Evolutionary conservation across 2,113 vertebrate genomes (phyloP).

Genomic region (Sigmodon hispidus): DNA sequence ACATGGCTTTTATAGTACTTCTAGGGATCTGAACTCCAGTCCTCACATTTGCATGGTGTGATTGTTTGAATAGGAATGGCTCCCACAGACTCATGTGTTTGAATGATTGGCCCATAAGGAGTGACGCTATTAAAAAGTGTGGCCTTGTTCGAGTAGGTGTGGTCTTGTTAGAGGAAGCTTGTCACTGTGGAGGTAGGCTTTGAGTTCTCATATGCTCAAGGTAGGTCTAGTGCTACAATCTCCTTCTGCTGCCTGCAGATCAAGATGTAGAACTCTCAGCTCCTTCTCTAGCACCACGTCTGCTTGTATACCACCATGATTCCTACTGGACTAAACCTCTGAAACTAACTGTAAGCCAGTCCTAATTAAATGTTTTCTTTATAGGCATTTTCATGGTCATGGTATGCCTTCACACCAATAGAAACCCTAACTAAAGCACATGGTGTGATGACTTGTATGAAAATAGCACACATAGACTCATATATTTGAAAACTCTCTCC

Average conservation of each 20-base stretch:
- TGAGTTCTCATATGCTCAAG: neutral
- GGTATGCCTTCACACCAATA: neutral
- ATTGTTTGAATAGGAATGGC: neutral
- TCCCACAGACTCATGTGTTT: neutral
- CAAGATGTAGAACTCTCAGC: neutral
- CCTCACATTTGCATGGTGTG: neutral
- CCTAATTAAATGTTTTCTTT: neutral
- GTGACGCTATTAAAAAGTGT: neutral
- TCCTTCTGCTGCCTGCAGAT: neutral
- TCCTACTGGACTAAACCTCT: neutral
- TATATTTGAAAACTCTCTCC: neutral
- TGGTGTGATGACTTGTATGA: neutral
- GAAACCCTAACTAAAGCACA: neutral
- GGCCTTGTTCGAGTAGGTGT: neutral
- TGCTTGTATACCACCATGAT: neutral
- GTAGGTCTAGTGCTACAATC: neutral
- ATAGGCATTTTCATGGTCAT: neutral
- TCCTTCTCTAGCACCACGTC: neutral
- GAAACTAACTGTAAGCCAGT: neutral
- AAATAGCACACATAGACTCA: neutral
- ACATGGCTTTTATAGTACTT: neutral
- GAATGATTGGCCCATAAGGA: neutral
- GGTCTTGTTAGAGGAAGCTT: neutral
- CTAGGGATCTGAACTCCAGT: neutral
- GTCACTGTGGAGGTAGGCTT: neutral